Conservation (phyloP, 2,888 invertebrate genomes). For the Drosophila kambysellisi region DNA sequence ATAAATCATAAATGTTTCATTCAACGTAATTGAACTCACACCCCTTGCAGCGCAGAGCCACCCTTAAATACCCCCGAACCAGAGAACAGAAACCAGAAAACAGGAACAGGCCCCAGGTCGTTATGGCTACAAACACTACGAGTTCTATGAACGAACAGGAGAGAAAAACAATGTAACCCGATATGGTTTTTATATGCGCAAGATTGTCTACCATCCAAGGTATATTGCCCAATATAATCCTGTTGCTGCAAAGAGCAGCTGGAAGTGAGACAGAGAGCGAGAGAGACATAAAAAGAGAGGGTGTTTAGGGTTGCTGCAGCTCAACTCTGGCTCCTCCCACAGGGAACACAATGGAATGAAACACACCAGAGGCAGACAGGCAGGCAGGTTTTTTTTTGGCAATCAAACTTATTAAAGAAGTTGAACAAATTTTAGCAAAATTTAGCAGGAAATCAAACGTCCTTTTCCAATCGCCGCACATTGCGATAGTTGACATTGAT, state of each 20-base stretch:
- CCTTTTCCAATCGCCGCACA: slow-evolving; percentile 63
- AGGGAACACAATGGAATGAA: slow-evolving; percentile 36
- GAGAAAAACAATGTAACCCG: slow-evolving; percentile 65
- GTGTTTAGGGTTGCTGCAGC: slow-evolving; percentile 41
- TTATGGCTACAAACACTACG: slow-evolving; percentile 67
- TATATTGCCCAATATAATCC: slow-evolving; percentile 37
- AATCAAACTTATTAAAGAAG: slow-evolving; percentile 23
- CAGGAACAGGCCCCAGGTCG: slow-evolving; percentile 53
- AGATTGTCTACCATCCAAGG: slow-evolving; percentile 55
- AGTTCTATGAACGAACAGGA: slow-evolving; percentile 53
- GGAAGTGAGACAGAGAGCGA: not conserved
- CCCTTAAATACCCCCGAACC: slow-evolving; percentile 32
- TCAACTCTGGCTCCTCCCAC: slow-evolving; percentile 56
- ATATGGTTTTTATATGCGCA: slow-evolving; percentile 55
- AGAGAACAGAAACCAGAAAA: slow-evolving; percentile 1
- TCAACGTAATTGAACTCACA: slow-evolving; percentile 67
- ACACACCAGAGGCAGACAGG: slow-evolving; percentile 3
- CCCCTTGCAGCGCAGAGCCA: slow-evolving; percentile 33
- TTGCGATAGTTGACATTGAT: slow-evolving; percentile 75
- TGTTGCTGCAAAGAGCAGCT: slow-evolving; percentile 34
- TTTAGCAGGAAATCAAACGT: slow-evolving; percentile 50
- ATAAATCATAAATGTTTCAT: slow-evolving; percentile 78
- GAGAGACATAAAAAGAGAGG: not conserved
- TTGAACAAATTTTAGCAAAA: slow-evolving; percentile 22
- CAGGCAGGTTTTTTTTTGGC: not conserved